phyloP scores from a whole-genome alignment of 2,113 vertebrate genomes.

The Pseudorhombus dupliciocellatus region DNA sequence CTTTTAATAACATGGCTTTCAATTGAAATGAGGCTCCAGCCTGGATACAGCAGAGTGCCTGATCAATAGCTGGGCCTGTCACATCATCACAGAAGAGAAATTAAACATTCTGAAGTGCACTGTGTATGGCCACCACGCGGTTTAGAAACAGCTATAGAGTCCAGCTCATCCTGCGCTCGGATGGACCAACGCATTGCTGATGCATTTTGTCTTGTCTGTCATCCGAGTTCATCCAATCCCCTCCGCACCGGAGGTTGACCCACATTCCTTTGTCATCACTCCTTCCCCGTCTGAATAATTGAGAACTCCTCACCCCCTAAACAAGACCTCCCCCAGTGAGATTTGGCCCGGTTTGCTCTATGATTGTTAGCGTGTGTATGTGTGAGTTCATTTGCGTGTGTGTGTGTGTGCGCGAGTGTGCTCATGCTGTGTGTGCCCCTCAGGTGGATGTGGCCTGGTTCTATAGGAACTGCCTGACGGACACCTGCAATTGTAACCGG shows the following conservation, averaged over 20 bases:
- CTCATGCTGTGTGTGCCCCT: constrained; percentile 8
- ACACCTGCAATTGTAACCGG: constrained; percentile 96
- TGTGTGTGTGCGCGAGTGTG: constrained; percentile 21
- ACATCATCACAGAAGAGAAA: not conserved
- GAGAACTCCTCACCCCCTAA: constrained; percentile 55
- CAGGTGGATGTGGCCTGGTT: constrained; percentile 98
- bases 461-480: constrained; percentile 96
- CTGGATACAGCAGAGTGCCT: not conserved
- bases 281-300: constrained; percentile 71
- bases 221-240: constrained; percentile 55
- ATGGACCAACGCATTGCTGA: constrained; percentile 31
- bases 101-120: not conserved
- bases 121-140: constrained; percentile 1
- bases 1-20: not conserved
- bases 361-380: constrained; percentile 1
- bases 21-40: constrained; percentile 9
- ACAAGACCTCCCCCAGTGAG: constrained; percentile 54
- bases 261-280: constrained; percentile 70
- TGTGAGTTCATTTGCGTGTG: constrained; percentile 20
- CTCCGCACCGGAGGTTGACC: constrained; percentile 57
- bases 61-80: not conserved
- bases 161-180: constrained; percentile 21
- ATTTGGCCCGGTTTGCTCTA: constrained; percentile 37
- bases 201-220: constrained; percentile 50
- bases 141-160: constrained; percentile 6